phyloP scores from a whole-genome alignment of 1,140 invertebrate genomes.

The Drosophila quadrilineata region DNA sequence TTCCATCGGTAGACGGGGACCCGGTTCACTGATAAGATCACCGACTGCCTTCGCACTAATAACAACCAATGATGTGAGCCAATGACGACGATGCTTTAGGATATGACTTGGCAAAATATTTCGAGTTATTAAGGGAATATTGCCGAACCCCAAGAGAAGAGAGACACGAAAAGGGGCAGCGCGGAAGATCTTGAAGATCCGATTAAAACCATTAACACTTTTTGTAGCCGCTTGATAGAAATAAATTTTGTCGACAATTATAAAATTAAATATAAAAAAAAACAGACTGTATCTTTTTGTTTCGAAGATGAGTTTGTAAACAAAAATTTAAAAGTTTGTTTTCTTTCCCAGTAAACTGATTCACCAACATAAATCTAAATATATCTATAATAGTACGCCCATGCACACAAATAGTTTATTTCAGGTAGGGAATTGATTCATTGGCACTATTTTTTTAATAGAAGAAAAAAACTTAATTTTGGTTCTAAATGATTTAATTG shows the following conservation, averaged over 20 bases:
- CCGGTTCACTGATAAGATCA: constrained; percentile 59
- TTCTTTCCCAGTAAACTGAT: constrained; percentile 18
- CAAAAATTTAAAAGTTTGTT: constrained; percentile 45
- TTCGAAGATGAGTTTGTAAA: constrained; percentile 22
- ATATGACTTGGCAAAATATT: constrained; percentile 80
- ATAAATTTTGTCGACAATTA: constrained; percentile 58
- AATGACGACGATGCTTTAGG: constrained; percentile 60
- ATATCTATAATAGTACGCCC: neutral
- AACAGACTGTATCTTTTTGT: constrained; percentile 22
- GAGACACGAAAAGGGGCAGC: no score
- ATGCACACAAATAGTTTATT: constrained; percentile 1
- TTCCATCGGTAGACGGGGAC: constrained; percentile 4
- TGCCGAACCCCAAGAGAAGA: constrained; percentile 1
- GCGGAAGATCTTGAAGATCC: constrained; percentile 63
- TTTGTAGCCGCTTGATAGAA: constrained; percentile 45
- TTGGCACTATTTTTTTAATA: constrained; percentile 35
- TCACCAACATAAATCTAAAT: constrained; percentile 33
- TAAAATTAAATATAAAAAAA: constrained; percentile 65
- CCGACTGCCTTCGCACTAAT: constrained; percentile 58
- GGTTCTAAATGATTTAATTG: no score
- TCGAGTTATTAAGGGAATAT: constrained; percentile 59
- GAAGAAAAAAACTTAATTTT: no score
- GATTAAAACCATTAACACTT: constrained; percentile 80
- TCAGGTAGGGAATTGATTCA: constrained; percentile 68
- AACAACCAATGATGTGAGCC: constrained; percentile 65